Evolutionary conservation across 1,140 invertebrate species (phyloP).

Genomic region (Drosophila bocki): DNA sequence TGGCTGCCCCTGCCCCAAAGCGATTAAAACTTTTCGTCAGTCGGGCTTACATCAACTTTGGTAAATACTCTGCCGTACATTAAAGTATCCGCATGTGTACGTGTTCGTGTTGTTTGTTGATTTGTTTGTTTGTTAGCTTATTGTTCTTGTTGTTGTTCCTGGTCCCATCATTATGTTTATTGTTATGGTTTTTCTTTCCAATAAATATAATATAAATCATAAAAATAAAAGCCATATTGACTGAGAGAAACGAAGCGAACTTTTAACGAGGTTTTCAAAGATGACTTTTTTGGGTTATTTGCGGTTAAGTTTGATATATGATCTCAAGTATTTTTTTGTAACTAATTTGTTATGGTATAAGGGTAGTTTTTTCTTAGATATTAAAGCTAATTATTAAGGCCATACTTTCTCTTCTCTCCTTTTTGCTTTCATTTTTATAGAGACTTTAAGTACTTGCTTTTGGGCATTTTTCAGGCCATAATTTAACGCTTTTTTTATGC

Average conservation of each 20-base stretch:
- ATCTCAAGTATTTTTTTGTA: background rate
- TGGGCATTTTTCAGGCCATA: conserved; percentile 51
- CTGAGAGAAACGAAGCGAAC: conserved; percentile 3
- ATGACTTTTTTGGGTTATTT: conserved; percentile 24
- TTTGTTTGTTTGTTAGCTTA: conserved; percentile 23
- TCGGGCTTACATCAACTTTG: conserved; percentile 52
- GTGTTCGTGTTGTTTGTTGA: conserved; percentile 35
- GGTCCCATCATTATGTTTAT: conserved; percentile 60
- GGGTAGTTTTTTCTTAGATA: background rate
- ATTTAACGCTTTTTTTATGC: conserved; percentile 71
- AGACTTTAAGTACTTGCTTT: conserved; percentile 43
- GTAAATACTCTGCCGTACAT: conserved; percentile 51
- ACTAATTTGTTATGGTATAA: background rate
- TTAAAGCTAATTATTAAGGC: background rate
- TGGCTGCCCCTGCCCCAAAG: conserved; percentile 1
- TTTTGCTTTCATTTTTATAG: conserved; percentile 5
- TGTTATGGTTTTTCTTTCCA: conserved; percentile 66
- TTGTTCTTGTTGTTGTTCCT: background rate
- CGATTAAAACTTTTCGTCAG: conserved; percentile 77
- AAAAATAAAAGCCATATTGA: conserved; percentile 62
- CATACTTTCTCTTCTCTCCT: background rate
- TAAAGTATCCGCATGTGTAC: conserved; percentile 48
- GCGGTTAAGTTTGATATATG: conserved; percentile 36
- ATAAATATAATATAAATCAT: conserved; percentile 78
- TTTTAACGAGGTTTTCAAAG: conserved; percentile 36